Evolutionary conservation across 2,113 vertebrate species (phyloP), one percentile per base, ranked within the genome.

Genomic region (Pteruthius melanotis): DNA sequence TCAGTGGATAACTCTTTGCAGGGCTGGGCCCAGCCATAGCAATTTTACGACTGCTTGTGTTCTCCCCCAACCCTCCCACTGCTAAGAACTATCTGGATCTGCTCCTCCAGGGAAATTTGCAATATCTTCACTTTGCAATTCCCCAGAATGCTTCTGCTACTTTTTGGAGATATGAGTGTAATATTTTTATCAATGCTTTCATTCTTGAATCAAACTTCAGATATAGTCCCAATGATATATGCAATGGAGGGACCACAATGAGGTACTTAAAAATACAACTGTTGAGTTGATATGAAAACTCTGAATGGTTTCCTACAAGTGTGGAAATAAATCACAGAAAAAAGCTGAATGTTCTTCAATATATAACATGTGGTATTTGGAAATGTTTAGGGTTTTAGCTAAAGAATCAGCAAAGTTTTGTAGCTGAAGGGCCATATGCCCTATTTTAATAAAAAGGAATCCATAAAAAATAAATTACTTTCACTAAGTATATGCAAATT

Each of bases 401-500:
- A 95, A 98, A 97, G 98, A 98, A 96, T 97, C 97, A 96, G 97
- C 97, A 97, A 98, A 98, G 97, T 98, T 98, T 98, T 98, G 98
- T 98, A 97, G 98, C 98, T 98, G 97, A 98, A 98, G 98, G 98
- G 98, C 98, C 98, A 97, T 98, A 98, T 98, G 98, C 98, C 98
- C 98, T 98, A 96, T 98, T 99, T 99, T 99, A 99, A 99, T 99
- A 99, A 99, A 99, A 98, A 99, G 98, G 98, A 98, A 98, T 99
- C 98, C 98, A 99, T 99, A 98, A 99, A 98, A 99, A 99, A 99
- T 99, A 99, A 99, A 99, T 99, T 98, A 99, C 98, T 98, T 98
- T 97, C 98, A 97, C 98, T 99, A 99, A 99, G 98, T 98, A 99
- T 99, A 99, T 99, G 99, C 99, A 99, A 99, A 99, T 99, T 99